Percentiles rank a stretch among this genome's conserved stretches.
These are phyloP conservation scores for Achatina immaculata DNA, from an alignment of 1,140 invertebrate species.

Conservation along the genomic window DNA sequence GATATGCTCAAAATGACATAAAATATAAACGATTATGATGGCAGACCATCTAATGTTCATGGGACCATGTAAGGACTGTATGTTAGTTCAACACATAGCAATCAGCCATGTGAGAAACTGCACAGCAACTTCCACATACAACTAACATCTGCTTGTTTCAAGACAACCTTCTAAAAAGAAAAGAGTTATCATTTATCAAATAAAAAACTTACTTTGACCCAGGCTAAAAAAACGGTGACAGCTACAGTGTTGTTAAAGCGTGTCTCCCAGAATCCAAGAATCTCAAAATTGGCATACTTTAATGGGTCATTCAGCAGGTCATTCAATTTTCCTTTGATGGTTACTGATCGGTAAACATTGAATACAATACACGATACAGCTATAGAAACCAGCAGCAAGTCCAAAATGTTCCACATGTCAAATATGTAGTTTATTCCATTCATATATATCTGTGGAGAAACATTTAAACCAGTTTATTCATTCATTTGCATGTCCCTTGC, in stretches of 20 bases:
- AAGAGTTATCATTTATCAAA: too few relatives aligned
- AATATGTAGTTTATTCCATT: conserved; percentile 73
- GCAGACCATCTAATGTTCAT: too few relatives aligned
- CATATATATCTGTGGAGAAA: conserved; percentile 11
- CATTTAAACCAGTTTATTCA: too few relatives aligned
- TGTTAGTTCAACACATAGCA: too few relatives aligned
- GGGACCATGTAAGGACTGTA: too few relatives aligned
- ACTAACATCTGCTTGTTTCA: too few relatives aligned
- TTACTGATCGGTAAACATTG: conserved; percentile 68
- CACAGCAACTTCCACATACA: too few relatives aligned
- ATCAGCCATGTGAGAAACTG: too few relatives aligned
- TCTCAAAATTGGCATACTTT: conserved; percentile 73
- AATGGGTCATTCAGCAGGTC: conserved; percentile 69
- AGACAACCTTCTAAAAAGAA: too few relatives aligned
- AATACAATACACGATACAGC: conserved; percentile 67
- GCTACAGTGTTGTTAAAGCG: conserved; percentile 75
- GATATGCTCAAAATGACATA: too few relatives aligned
- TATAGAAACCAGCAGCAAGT: conserved; percentile 75
- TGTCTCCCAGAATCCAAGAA: conserved; percentile 73
- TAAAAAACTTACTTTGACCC: conserved; percentile 74
- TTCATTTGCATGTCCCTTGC: too few relatives aligned
- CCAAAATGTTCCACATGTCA: conserved; percentile 79
- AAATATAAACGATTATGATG: too few relatives aligned
- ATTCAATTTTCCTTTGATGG: conserved; percentile 54
- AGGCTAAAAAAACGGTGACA: conserved; percentile 76